Evolutionary conservation across 2,888 invertebrate species (phyloP).

Genomic region (Diplolepis rosae): DNA sequence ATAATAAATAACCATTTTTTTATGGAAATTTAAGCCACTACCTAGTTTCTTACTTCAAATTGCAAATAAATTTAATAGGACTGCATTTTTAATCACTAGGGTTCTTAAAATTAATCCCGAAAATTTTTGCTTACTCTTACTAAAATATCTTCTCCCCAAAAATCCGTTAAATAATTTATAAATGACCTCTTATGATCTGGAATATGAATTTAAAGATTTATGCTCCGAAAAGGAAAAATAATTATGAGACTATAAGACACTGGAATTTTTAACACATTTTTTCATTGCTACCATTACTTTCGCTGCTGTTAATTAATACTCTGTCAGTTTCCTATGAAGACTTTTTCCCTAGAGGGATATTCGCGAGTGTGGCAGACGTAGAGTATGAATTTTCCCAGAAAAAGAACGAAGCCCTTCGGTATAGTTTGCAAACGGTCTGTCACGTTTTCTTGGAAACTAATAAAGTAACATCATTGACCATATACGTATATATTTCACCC

Average conservation of each 20-base stretch:
- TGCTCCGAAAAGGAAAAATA: neutral
- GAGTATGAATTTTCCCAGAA: neutral
- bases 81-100: too few species aligned
- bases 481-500: neutral
- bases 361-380: constrained; percentile 1
- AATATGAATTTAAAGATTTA: neutral
- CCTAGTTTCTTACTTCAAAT: too few species aligned
- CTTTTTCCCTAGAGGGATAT: neutral
- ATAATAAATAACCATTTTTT: too few species aligned
- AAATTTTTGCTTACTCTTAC: too few species aligned
- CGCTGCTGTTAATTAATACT: constrained; percentile 15
- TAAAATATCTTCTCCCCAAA: too few species aligned
- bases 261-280: neutral
- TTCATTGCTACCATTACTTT: neutral
- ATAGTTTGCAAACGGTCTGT: neutral
- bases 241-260: neutral
- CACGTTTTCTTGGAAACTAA: neutral
- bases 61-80: too few species aligned
- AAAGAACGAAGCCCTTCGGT: neutral
- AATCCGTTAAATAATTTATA: too few species aligned
- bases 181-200: neutral
- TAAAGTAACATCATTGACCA: neutral
- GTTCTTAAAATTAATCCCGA: too few species aligned
- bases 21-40: too few species aligned
- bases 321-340: neutral